A percentile compares a stretch with the other conserved stretches of the same genome.
Evolutionary conservation across 2,888 invertebrate genomes (phyloP).

Genomic region (Cordilura impudica): DNA sequence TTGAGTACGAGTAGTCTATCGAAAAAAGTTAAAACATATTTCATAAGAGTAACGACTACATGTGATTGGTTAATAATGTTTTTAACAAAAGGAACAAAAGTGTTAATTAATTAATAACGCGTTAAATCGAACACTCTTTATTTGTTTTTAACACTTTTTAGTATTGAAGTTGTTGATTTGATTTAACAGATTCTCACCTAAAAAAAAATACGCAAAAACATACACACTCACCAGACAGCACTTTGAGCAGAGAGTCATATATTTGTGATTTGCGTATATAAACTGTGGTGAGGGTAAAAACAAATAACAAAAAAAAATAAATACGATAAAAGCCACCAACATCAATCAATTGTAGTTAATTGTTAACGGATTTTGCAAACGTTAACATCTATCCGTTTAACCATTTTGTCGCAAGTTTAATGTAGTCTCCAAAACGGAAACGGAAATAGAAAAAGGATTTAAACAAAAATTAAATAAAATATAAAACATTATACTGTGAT

Average conservation of each 20-base stretch:
- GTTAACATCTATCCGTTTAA: constrained; percentile 23
- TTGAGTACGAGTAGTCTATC: not conserved
- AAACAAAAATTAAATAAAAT: constrained; percentile 23
- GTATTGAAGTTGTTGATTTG: not conserved
- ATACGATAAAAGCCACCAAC: constrained; percentile 52
- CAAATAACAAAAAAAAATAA: constrained; percentile 9
- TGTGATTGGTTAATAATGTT: constrained; percentile 33
- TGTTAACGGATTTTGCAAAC: constrained; percentile 49
- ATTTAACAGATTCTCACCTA: constrained; percentile 32
- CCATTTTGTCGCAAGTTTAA: not conserved
- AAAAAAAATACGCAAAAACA: not conserved
- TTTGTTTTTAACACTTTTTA: constrained; percentile 29
- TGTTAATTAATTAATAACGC: constrained; percentile 50
- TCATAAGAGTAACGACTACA: not conserved
- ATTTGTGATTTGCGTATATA: not conserved
- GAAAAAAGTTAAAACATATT: not conserved
- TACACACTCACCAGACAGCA: not conserved
- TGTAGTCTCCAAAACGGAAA: not conserved
- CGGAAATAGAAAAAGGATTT: constrained; percentile 25
- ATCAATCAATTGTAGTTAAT: constrained; percentile 52
- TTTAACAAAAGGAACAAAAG: constrained; percentile 8
- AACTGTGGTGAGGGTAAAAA: constrained; percentile 26
- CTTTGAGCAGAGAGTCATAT: not conserved
- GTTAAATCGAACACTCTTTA: constrained; percentile 37
- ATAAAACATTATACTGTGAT: not conserved